These are phyloP conservation scores for Telmatochromis sp. DNA, from an alignment of 2,113 vertebrate genomes.

Conservation along the genomic window DNA sequence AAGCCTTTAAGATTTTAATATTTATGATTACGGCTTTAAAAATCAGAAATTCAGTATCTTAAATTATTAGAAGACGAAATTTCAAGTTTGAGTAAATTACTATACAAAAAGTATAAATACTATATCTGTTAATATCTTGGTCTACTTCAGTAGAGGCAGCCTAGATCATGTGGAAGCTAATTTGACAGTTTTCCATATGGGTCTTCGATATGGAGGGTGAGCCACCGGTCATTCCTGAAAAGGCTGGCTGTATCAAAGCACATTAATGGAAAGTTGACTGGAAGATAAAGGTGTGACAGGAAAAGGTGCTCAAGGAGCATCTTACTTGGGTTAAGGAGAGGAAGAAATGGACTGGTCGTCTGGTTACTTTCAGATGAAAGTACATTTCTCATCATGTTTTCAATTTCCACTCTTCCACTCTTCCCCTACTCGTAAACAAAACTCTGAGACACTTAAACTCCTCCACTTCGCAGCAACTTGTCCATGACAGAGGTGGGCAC, in stretches of 20 bases:
- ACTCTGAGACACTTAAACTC: neutral
- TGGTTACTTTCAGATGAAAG: neutral
- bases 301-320: neutral
- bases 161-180: neutral
- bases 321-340: neutral
- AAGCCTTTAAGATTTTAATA: neutral
- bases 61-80: neutral
- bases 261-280: neutral
- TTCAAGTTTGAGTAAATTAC: neutral
- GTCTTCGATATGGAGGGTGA: neutral
- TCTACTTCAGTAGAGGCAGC: neutral
- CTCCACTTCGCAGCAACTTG: fast-evolving
- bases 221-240: too few relatives aligned
- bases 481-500: neutral
- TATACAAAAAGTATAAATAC: neutral
- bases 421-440: neutral
- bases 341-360: neutral
- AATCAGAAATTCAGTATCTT: neutral
- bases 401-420: neutral
- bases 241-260: too few relatives aligned
- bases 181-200: neutral
- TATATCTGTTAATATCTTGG: neutral
- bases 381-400: neutral
- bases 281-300: neutral
- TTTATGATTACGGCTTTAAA: neutral